These are phyloP conservation scores for Varanus salvator DNA, from an alignment of 2,113 vertebrate species.

Conservation along the genomic window DNA sequence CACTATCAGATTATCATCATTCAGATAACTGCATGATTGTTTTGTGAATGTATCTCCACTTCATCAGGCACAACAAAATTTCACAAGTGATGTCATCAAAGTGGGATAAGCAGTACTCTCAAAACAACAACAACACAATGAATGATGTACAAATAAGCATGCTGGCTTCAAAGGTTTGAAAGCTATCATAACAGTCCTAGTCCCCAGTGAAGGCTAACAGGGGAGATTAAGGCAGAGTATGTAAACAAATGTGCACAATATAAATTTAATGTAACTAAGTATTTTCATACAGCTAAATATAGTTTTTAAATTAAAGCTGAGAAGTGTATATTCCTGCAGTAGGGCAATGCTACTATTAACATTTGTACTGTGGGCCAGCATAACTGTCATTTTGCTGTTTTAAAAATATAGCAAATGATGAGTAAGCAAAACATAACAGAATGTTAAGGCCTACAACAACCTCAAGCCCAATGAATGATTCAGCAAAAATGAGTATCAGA, in stretches of 20 bases:
- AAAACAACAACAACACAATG: background rate
- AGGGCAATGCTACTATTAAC: background rate
- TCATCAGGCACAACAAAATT: background rate
- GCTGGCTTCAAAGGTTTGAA: background rate
- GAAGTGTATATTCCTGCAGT: background rate
- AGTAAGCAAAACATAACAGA: background rate
- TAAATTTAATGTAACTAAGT: too few relatives aligned
- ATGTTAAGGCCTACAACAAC: background rate
- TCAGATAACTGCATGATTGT: background rate
- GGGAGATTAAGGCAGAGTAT: background rate
- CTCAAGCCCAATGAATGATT: background rate
- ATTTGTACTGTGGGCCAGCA: background rate
- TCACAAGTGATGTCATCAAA: background rate
- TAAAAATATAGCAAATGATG: background rate
- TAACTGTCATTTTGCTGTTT: background rate
- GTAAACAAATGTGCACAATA: too few relatives aligned
- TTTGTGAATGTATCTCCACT: background rate
- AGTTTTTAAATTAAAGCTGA: background rate
- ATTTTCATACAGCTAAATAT: too few relatives aligned
- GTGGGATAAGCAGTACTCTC: too few relatives aligned
- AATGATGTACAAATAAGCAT: background rate
- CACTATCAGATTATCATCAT: background rate
- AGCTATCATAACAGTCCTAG: background rate
- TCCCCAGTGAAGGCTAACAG: background rate
- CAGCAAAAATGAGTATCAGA: background rate